Evolutionary conservation across 2,888 invertebrate genomes (phyloP).

Genomic region (Apeira syringaria): DNA sequence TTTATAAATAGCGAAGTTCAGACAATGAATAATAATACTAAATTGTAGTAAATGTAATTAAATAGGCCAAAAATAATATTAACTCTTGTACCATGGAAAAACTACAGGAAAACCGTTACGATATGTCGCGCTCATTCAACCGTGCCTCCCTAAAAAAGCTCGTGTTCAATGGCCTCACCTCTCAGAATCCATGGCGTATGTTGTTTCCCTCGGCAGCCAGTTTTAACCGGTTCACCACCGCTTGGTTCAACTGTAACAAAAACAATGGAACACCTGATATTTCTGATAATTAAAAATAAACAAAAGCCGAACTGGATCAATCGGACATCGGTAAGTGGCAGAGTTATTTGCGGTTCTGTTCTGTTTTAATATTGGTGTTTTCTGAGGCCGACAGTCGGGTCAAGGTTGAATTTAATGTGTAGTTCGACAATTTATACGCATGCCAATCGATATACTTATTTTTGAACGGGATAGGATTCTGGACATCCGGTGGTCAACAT

Average conservation of each 20-base stretch:
- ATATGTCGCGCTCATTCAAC: conserved; percentile 6
- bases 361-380: background rate
- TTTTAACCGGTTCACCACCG: conserved; percentile 1
- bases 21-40: too few relatives aligned
- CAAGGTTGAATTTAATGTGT: too few relatives aligned
- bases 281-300: conserved; percentile 37
- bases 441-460: too few relatives aligned
- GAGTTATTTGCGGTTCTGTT: background rate
- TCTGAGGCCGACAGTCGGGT: too few relatives aligned
- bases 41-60: too few relatives aligned
- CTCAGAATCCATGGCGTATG: conserved; percentile 66
- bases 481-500: too few relatives aligned
- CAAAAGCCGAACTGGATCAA: background rate
- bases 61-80: too few relatives aligned
- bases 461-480: too few relatives aligned
- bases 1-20: too few relatives aligned
- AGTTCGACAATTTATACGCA: too few relatives aligned
- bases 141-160: conserved; percentile 10
- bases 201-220: conserved; percentile 51
- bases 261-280: conserved; percentile 28
- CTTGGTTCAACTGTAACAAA: conserved; percentile 50
- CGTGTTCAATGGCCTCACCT: conserved; percentile 45
- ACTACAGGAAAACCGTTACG: conserved; percentile 9
- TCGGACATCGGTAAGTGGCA: background rate
- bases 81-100: background rate